Evolutionary conservation across 2,888 invertebrate species (phyloP), one percentile per base, ranked within the genome.

Genomic region (Choreutis nemorana): DNA sequence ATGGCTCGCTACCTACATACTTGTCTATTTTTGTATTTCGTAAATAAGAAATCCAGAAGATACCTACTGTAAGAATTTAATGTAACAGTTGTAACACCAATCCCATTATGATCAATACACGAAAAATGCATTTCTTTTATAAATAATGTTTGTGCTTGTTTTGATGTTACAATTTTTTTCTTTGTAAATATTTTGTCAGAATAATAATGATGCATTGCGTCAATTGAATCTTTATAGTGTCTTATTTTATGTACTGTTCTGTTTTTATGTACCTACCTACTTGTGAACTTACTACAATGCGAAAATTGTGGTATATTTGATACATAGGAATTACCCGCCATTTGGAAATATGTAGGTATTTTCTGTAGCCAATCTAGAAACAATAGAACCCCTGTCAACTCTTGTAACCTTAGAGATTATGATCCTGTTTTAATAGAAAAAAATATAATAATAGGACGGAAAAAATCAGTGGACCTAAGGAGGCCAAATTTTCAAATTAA

Each of bases 101-200:
- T 35, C 31, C 23, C 35, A 30, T 26, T 29, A 28, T 37, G 38
- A 34, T 36, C 40, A 41, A 40, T 44, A 39, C 47, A 34, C 31
- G 26, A 42, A 44, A 52, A 55, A 48, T 66, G 70, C 73, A 72
- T 73, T 75, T 73, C 55, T 62, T 63, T 33, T 33, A 46, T 51
- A 47, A 51, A 61, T 59, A 51, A 55, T 59, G 56, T 55, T 64
- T 65, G 58, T 72, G 71, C 64, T 73, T 75, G 70, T 73, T 70
- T 73, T 72, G 22, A 26, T 28, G 58, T 67, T 67, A 62, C 48
- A 63, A 52, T 20, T 31, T 58, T 58, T 59, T 70, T 63, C 64
- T 70, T 71, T 77, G 75, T 75, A 75, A 71, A 75, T 75, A 75
- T 65, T 68, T 67, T 56, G 52, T 66, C 62, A 50, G 44, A 71